A percentile compares a stretch with the other conserved stretches of the same genome.
Conservation (phyloP, 2,113 vertebrate species). For the Dolichallabes microphthalmus region DNA sequence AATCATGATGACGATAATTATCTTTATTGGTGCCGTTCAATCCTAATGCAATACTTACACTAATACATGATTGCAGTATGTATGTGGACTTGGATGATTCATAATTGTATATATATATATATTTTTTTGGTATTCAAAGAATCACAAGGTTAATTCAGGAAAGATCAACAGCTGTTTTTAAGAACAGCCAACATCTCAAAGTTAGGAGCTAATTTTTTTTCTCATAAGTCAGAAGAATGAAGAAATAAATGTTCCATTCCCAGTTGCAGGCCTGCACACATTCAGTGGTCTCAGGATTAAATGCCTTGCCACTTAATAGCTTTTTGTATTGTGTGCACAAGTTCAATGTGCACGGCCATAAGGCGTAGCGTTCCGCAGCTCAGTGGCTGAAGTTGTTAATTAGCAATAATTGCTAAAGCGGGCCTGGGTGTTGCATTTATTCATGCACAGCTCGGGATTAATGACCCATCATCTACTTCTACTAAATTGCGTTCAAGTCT, state of each 20-base stretch:
- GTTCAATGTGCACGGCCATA: background rate
- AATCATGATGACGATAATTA: background rate
- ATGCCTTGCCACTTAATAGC: background rate
- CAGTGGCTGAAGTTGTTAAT: conserved; percentile 34
- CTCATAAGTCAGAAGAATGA: background rate
- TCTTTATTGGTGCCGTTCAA: background rate
- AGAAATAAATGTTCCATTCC: background rate
- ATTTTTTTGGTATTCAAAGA: background rate
- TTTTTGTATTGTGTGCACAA: background rate
- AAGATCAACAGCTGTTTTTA: background rate
- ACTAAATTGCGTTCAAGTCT: conserved; percentile 39
- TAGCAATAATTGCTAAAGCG: conserved; percentile 30
- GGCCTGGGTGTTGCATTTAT: conserved; percentile 36
- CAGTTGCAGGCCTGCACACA: background rate
- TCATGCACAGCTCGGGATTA: conserved; percentile 34
- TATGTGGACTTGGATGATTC: background rate
- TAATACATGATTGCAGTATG: background rate
- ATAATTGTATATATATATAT: too few species aligned
- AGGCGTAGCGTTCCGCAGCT: conserved; percentile 7
- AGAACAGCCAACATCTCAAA: conserved; percentile 1
- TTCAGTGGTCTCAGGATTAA: background rate
- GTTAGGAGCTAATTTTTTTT: conserved; percentile 9
- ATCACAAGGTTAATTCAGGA: background rate
- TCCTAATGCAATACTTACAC: background rate
- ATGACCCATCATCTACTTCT: conserved; percentile 39